Percentiles rank a stretch among this genome's conserved stretches.
phyloP scores from a whole-genome alignment of 2,888 invertebrate species.

The Vesta saturnalis region DNA sequence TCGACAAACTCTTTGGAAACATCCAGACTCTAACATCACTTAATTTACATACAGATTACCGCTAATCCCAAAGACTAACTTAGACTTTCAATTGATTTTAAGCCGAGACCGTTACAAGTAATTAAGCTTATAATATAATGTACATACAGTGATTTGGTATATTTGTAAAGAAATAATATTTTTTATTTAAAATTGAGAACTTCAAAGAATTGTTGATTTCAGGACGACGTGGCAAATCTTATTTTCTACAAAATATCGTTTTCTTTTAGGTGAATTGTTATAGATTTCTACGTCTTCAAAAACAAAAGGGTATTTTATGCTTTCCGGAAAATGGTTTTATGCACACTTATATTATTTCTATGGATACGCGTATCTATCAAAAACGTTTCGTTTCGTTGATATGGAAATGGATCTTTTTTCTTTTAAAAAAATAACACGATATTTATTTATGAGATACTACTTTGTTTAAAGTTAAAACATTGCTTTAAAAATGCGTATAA shows the following conservation, averaged over 20 bases:
- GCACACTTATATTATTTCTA: constrained; percentile 5
- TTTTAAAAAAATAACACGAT: neutral
- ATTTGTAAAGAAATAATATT: neutral
- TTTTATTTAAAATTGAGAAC: neutral
- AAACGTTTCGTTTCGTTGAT: neutral
- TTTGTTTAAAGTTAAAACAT: neutral
- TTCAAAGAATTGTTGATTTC: constrained; percentile 12
- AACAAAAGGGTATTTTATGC: neutral
- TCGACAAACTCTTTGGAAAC: constrained; percentile 28
- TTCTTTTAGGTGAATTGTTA: constrained; percentile 5
- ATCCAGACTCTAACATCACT: constrained; percentile 24
- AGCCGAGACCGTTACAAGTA: too few relatives aligned
- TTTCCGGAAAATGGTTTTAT: neutral
- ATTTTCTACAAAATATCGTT: constrained; percentile 4
- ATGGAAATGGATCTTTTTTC: neutral
- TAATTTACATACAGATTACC: constrained; percentile 39
- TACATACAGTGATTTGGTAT: neutral
- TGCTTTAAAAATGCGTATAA: too few relatives aligned
- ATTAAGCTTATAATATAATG: neutral
- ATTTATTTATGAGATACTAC: neutral
- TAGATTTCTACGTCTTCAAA: neutral
- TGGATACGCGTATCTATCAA: neutral
- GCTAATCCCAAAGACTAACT: constrained; percentile 31
- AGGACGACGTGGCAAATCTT: neutral
- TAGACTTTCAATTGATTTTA: constrained; percentile 19